Evolutionary conservation across 2,797 vertebrate genomes (phyloP), one percentile per base, ranked within the genome.

Genomic region (Chaunax sp.): DNA sequence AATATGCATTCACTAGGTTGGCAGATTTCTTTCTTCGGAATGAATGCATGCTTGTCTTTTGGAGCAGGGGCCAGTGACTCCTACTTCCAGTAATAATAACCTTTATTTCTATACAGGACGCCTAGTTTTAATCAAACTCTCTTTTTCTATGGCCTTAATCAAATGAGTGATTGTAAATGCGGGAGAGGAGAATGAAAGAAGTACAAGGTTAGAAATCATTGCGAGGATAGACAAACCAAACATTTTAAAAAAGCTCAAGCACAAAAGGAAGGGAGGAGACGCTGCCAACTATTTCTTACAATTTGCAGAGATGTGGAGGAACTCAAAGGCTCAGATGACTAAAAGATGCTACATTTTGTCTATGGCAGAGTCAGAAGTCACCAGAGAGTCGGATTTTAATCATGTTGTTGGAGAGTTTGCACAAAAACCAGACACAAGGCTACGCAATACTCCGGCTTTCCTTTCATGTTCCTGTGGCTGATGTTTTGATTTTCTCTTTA

Each of bases 361-460:
- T 23, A 41, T 5, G 11, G 18, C 12, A n/a, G 38, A 64, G 53
- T 58, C 56, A 52, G 23, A 30, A 63, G 25, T 71, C 52, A 11
- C 41, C 57, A 56, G 40, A 56, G 40, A 58, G 20, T n/a, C 51
- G 59, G 55, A 65, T 63, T 71, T 63, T 62, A 74, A 68, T 65
- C 49, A 37, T 41, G 43, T 23, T 6, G 9, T 40, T 64, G 3
- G 8, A 38, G 51, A 46, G 22, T 66, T 53, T n/a, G n/a, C n/a
- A 52, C 18, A 47, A 37, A 62, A 49, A 52, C 3, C 5, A 23
- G 22, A 37, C 18, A 40, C 25, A 13, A 64, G 50, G 20, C 23
- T 1, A 8, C 15, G 18, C 5, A 12, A 11, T 22, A 6, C 5
- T 14, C 0, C 37, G 37, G 16, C 15, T 10, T 18, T 46, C 11